These are phyloP conservation scores for Drosophila obscura DNA, from an alignment of 1,140 invertebrate species.

Conservation along the genomic window DNA sequence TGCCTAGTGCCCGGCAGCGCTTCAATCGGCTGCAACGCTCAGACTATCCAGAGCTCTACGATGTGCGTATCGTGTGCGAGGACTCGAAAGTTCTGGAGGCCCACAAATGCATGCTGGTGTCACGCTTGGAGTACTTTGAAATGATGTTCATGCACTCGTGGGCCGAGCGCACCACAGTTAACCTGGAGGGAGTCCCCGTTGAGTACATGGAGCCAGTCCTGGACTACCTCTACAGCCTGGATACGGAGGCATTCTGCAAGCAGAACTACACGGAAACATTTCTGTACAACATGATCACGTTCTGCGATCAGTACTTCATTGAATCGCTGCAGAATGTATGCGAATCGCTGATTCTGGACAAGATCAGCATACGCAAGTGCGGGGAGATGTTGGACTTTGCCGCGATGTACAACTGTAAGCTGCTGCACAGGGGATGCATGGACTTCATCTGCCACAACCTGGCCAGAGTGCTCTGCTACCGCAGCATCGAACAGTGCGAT, in stretches of 20 bases:
- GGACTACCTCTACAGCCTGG: slow-evolving; percentile 87
- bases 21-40: slow-evolving; percentile 56
- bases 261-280: slow-evolving; percentile 84
- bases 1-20: slow-evolving; percentile 34
- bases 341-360: slow-evolving; percentile 85
- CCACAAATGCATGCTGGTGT: slow-evolving; percentile 89
- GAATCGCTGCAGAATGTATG: slow-evolving; percentile 86
- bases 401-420: slow-evolving; percentile 86
- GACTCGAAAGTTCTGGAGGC: slow-evolving; percentile 86
- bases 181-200: slow-evolving; percentile 64
- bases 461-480: slow-evolving; percentile 86
- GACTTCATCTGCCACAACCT: slow-evolving; percentile 88
- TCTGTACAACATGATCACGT: slow-evolving; percentile 87
- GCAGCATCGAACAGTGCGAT: slow-evolving; percentile 86
- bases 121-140: slow-evolving; percentile 89
- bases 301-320: slow-evolving; percentile 88
- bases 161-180: slow-evolving; percentile 85
- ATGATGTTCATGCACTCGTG: slow-evolving; percentile 88
- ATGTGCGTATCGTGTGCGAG: slow-evolving; percentile 85
- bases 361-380: slow-evolving; percentile 88
- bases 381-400: slow-evolving; percentile 87
- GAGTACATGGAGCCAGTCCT: slow-evolving; percentile 85
- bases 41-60: slow-evolving; percentile 85
- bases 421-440: slow-evolving; percentile 86
- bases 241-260: slow-evolving; percentile 84